Percentiles rank a stretch among this genome's conserved stretches.
Evolutionary conservation across 1,140 invertebrate species (phyloP).

Genomic region (Solenopsis fugax): DNA sequence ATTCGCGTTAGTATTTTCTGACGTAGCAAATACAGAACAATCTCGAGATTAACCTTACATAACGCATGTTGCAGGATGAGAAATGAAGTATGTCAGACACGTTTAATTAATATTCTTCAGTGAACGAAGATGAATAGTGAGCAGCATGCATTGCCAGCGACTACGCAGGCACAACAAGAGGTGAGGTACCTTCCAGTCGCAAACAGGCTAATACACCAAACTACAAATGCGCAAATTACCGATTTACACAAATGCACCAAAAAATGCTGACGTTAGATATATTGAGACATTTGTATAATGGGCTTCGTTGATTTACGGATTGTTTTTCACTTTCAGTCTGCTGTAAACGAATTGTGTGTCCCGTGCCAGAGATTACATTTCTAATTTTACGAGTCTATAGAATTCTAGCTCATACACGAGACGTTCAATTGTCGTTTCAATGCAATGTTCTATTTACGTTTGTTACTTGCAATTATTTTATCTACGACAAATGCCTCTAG

Average conservation of each 20-base stretch:
- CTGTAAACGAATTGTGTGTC: background rate
- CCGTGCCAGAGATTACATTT: constrained; percentile 9
- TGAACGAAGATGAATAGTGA: constrained; percentile 86
- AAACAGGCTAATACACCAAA: constrained; percentile 78
- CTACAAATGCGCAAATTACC: constrained; percentile 80
- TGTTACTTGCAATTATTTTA: background rate
- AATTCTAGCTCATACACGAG: background rate
- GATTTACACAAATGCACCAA: constrained; percentile 26
- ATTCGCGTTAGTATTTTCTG: background rate
- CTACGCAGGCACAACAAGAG: constrained; percentile 86
- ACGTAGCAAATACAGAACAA: background rate
- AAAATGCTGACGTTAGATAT: constrained; percentile 27
- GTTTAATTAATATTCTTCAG: constrained; percentile 79
- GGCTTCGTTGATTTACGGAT: constrained; percentile 28
- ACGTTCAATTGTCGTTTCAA: background rate
- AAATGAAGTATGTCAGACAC: constrained; percentile 80
- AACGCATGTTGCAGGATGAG: constrained; percentile 79
- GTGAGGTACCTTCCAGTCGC: constrained; percentile 77
- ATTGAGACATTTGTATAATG: constrained; percentile 46
- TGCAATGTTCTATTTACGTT: background rate
- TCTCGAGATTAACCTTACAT: constrained; percentile 33
- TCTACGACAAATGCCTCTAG: background rate
- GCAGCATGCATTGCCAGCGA: constrained; percentile 86
- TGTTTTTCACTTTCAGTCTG: constrained; percentile 16
- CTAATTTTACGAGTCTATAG: background rate